Base-by-base conservation (phyloP, 2,888 invertebrate genomes). In the Eupithecia insigniata region DNA sequence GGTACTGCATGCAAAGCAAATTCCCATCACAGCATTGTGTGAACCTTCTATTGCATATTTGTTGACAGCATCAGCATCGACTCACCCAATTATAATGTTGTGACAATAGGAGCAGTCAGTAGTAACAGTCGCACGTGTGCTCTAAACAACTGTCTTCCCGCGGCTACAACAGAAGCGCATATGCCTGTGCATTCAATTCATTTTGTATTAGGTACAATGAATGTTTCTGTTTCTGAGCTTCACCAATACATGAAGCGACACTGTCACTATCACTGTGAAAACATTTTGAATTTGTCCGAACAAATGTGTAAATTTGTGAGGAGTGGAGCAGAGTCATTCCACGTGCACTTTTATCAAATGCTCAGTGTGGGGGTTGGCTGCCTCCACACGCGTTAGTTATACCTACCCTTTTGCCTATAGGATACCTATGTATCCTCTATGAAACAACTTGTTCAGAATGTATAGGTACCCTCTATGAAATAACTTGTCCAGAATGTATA, bases 81-180 rank as follows among this genome's bases (percentile, higher is more conserved):
- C 16, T 51, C 51, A 22, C 22, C 58, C 18, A 58, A 18, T 28
- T 16, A 16, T 18, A 18, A 18, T 61, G 18, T 61, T 61, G n/a
- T 67, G 66, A 61, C 66, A 68, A 28, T 62, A 51, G 65, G 16
- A 34, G 16, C 69, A 72, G 26, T 34, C n/a, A 34, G 16, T 66
- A 72, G 26, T 34, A 51, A 66, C 60, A n/a, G n/a, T 22, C 61
- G 62, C 69, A 69, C 72, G 62, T 69, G 60, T 66, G 62, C 32
- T 32, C 43, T 72, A 62, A 66, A 68, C 72, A 72, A 30, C 16
- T 30, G 30, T 32, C 43, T 43, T 10, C 10, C 18, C 30, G 32
- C 30, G 61, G 16, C 28, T 26, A 16, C 28, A 58, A 22, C 51
- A 51, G 10, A n/a, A 22, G 10, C 10, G 22, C 51, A 3, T 3